Evolutionary conservation across 1,140 invertebrate genomes (phyloP), one percentile per base, ranked within the genome.

Genomic region (Phymorhynchus buccinoides): DNA sequence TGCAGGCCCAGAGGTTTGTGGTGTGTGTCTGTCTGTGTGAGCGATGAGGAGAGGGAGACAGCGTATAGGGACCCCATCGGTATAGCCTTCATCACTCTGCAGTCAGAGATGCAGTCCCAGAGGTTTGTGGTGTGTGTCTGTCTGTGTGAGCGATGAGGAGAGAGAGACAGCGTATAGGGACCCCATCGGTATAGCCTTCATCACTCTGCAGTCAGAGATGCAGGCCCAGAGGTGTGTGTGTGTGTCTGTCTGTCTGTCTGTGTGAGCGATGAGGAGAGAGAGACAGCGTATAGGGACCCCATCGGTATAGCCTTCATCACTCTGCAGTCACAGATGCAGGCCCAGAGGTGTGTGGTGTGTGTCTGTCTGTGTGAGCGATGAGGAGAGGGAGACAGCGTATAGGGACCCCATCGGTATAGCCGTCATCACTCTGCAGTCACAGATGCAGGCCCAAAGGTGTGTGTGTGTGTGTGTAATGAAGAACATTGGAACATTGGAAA

Each of bases 281-380:
- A 37, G 1, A 4, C 95, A 52, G 96, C 97, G 0, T 94, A 98
- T 73, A 96, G 96, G 91, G 95, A 95, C 89, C 96, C 97, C 39
- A 93, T 98, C 9, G 97, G 97, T 62, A 96, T 99, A 88, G 97
- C 96, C 44, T 99, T 99, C 93, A 95, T 99, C 3, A 99, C 44
- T 32, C 56, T 52, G 80, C 44, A 32, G 56, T 48, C 44, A 22
- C 95, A 96, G 80, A 94, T 95, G 88, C 95, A 95, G 92, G 44
- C 18, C 44, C 18, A 18, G 44, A 9, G 6, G n/a, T 73, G 32
- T 22, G 22, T 35, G 3, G 68, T 73, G n/a, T 35, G 4, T 66
- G 62, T 66, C 18, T 66, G 9, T 9, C n/a, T n/a, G n/a, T n/a
- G n/a, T n/a, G n/a, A n/a, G n/a, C n/a, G n/a, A 97, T 85, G 95